Evolutionary conservation across 2,113 vertebrate genomes (phyloP).

Genomic region (Callipepla squamata): DNA sequence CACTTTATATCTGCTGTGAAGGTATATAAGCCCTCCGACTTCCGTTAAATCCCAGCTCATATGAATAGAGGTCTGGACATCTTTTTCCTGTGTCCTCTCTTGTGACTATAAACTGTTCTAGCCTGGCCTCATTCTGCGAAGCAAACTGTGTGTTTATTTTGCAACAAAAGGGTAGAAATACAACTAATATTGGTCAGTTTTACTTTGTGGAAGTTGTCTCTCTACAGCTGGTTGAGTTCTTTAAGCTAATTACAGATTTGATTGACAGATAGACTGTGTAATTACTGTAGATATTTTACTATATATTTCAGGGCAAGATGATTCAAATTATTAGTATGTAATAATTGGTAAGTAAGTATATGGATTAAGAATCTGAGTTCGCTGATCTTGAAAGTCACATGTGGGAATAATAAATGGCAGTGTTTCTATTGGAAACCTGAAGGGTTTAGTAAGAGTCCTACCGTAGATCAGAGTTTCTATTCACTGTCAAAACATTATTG

Average conservation of each 20-base stretch:
- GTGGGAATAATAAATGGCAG: neutral
- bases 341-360: neutral
- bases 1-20: neutral
- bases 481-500: neutral
- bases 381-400: neutral
- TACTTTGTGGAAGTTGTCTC: neutral
- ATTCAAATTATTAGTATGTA: neutral
- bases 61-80: neutral
- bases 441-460: neutral
- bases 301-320: neutral
- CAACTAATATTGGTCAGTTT: neutral
- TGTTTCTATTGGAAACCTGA: neutral
- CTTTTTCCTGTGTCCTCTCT: neutral
- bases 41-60: neutral
- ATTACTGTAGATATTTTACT: neutral
- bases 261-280: neutral
- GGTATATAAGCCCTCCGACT: accelerated
- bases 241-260: neutral
- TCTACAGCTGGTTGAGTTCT: neutral
- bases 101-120: neutral
- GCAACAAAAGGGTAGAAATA: neutral
- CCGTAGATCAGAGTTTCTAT: neutral
- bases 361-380: neutral
- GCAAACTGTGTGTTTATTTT: neutral
- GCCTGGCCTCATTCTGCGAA: neutral